Percentiles rank a stretch among this genome's conserved stretches.
Conservation (phyloP, 2,888 invertebrate species). For the Parthenolecanium corni region DNA sequence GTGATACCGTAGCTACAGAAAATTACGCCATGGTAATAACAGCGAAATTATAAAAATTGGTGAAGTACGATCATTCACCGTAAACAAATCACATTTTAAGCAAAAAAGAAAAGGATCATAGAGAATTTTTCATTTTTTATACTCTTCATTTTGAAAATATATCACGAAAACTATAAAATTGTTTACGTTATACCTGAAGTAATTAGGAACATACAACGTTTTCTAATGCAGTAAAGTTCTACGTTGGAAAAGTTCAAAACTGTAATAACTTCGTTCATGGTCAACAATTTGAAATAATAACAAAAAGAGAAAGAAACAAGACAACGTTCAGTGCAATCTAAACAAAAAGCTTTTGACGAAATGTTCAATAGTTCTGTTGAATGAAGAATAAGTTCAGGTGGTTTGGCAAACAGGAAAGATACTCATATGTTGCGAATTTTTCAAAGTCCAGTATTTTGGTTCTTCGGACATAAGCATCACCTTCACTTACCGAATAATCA, state of each 20-base stretch:
- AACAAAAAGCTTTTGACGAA: too few relatives aligned
- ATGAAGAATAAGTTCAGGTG: constrained; percentile 1
- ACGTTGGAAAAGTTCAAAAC: constrained; percentile 12
- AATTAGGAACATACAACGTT: neutral
- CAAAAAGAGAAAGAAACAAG: neutral
- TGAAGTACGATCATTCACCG: constrained; percentile 10
- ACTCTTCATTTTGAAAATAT: neutral
- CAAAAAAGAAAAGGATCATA: constrained; percentile 5
- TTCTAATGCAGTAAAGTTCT: constrained; percentile 11
- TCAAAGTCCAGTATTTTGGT: constrained; percentile 23
- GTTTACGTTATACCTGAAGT: constrained; percentile 21
- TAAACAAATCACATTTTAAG: constrained; percentile 7
- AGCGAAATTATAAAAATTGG: constrained; percentile 5
- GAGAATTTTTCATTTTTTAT: too few relatives aligned
- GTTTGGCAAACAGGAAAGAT: constrained; percentile 1
- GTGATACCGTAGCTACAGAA: neutral
- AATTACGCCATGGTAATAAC: constrained; percentile 11
- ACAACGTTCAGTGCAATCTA: neutral
- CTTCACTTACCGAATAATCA: constrained; percentile 19
- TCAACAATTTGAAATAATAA: constrained; percentile 1
- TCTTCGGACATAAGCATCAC: constrained; percentile 23
- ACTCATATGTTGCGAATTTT: constrained; percentile 2
- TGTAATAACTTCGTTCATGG: constrained; percentile 18
- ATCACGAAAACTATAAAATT: neutral
- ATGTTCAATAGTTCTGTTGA: neutral